Evolutionary conservation across 2,113 vertebrate genomes (phyloP).

Genomic region (Hydropotes inermis): DNA sequence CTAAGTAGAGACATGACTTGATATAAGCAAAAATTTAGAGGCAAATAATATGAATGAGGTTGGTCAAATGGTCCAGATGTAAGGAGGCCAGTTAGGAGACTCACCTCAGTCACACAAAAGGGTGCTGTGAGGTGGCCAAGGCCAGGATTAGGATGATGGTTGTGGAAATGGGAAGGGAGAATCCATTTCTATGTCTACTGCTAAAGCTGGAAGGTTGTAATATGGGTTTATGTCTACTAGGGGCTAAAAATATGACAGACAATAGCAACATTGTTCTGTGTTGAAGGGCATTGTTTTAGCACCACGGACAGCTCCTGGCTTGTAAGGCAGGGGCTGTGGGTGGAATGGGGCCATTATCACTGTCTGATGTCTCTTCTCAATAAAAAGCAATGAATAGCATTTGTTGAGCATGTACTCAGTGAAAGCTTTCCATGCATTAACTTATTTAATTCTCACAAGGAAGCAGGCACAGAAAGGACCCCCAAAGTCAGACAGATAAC

Average conservation of each 20-base stretch:
- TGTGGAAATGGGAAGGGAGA: neutral
- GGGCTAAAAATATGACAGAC: neutral
- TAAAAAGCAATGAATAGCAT: neutral
- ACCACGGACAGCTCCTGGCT: conserved; percentile 37
- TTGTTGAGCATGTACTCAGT: neutral
- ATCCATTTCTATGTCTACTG: neutral
- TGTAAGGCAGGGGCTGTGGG: neutral
- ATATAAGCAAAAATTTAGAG: neutral
- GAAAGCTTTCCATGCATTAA: neutral
- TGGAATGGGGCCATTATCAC: neutral
- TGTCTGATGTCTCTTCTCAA: neutral
- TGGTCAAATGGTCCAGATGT: neutral
- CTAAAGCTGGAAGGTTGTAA: neutral
- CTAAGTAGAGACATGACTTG: neutral
- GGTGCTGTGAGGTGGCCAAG: neutral
- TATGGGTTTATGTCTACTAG: neutral
- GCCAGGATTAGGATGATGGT: neutral
- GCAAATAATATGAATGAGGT: neutral
- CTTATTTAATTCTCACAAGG: neutral
- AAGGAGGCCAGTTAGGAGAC: neutral
- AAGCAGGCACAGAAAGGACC: neutral
- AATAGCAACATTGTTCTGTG: neutral
- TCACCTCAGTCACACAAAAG: neutral
- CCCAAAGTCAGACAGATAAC: neutral
- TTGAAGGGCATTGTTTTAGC: neutral